phyloP scores from a whole-genome alignment of 2,888 invertebrate species.

The Ganaspis brasiliensis region DNA sequence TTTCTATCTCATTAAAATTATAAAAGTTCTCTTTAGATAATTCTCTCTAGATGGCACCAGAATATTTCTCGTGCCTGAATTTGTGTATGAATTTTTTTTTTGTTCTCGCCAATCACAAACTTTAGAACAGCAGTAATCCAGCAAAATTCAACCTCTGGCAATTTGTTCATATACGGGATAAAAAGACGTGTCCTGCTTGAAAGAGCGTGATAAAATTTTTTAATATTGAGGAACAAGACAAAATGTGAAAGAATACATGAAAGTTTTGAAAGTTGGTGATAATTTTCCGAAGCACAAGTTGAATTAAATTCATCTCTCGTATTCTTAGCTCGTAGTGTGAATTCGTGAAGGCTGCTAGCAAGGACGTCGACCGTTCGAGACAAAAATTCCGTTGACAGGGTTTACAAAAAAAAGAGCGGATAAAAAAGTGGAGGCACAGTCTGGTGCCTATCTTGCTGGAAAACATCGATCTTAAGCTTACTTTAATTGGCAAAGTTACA shows the following conservation, averaged over 20 bases:
- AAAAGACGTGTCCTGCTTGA: no score
- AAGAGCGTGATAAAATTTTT: no score
- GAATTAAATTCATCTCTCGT: constrained; percentile 11
- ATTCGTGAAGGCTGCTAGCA: background rate
- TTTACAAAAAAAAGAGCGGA: background rate
- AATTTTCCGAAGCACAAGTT: background rate
- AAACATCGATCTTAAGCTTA: constrained; percentile 51
- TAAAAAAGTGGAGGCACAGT: background rate
- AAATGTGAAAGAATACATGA: background rate
- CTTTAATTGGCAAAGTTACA: constrained; percentile 58
- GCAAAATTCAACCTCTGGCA: no score
- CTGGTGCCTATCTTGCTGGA: constrained; percentile 39
- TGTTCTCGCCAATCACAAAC: no score
- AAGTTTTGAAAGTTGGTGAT: background rate
- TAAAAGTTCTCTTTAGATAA: no score
- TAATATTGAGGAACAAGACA: background rate
- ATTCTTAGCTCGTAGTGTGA: background rate
- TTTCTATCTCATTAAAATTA: no score
- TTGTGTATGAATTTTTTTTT: no score
- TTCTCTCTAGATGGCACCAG: no score
- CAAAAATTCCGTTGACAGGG: constrained; percentile 25
- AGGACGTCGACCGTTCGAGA: constrained; percentile 10
- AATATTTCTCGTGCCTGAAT: no score
- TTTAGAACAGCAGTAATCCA: no score
- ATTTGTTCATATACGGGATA: no score